Conservation (phyloP, 2,797 vertebrate genomes). For the Gorsachius magnificus region DNA sequence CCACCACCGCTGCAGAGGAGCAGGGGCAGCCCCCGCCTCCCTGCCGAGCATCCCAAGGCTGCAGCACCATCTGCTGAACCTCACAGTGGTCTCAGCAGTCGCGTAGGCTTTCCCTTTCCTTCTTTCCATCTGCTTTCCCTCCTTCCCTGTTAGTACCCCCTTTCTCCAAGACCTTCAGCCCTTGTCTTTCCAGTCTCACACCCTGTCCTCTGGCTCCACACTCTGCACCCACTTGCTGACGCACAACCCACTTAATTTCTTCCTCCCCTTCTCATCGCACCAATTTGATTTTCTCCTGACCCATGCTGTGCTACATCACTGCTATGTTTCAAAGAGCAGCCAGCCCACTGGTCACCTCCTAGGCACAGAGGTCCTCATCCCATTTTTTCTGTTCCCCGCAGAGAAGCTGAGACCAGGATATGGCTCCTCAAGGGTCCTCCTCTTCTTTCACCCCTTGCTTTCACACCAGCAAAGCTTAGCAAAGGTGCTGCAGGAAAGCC, state of each 20-base stretch:
- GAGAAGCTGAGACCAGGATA: background rate
- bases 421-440: background rate
- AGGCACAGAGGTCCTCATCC: background rate
- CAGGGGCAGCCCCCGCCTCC: background rate
- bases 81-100: background rate
- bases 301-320: background rate
- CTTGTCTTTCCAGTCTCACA: background rate
- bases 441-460: background rate
- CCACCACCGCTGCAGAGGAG: background rate
- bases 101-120: background rate
- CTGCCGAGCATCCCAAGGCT: background rate
- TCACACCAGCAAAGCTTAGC: background rate
- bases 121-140: background rate
- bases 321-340: background rate
- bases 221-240: background rate
- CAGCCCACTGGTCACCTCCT: fast-evolving
- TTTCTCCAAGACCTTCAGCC: background rate
- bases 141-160: background rate
- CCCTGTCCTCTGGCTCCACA: background rate
- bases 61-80: background rate
- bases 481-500: background rate
- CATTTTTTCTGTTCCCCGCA: background rate
- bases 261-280: background rate
- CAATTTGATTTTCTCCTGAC: background rate
- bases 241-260: background rate